phyloP scores from a whole-genome alignment of 2,888 invertebrate genomes.

The Epiblema foenella region DNA sequence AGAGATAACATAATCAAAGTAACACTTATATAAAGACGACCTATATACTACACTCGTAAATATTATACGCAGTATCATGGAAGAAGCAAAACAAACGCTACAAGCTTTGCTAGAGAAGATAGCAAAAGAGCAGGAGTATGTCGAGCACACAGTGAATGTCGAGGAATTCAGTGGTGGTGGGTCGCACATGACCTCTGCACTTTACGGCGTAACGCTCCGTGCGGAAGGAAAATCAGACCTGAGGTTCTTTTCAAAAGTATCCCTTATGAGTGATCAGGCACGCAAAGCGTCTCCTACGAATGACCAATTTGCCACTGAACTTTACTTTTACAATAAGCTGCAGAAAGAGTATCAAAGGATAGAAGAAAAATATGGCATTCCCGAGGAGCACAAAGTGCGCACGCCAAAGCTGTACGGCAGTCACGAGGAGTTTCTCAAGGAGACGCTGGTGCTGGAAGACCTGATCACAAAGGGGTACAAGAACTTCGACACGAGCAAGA shows the following conservation, averaged over 20 bases:
- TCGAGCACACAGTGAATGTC: slow-evolving; percentile 48
- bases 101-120: slow-evolving; percentile 52
- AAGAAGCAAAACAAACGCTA: slow-evolving; percentile 8
- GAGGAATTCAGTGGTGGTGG: slow-evolving; percentile 58
- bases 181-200: slow-evolving; percentile 59
- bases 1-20: no score
- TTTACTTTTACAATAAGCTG: slow-evolving; percentile 52
- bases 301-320: slow-evolving; percentile 54
- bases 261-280: slow-evolving; percentile 52
- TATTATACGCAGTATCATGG: slow-evolving; percentile 12
- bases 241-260: slow-evolving; percentile 64
- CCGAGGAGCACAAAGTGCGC: slow-evolving; percentile 50
- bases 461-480: slow-evolving; percentile 56
- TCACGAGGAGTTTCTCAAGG: slow-evolving; percentile 50
- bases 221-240: slow-evolving; percentile 48
- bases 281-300: slow-evolving; percentile 51
- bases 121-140: slow-evolving; percentile 50
- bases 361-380: slow-evolving; percentile 53
- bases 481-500: slow-evolving; percentile 53
- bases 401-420: slow-evolving; percentile 60
- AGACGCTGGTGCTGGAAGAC: slow-evolving; percentile 64
- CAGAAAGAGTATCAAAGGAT: slow-evolving; percentile 49
- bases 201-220: slow-evolving; percentile 53
- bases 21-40: no score
- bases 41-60: not conserved